Percentiles rank a stretch among this genome's conserved stretches.
Evolutionary conservation across 2,888 invertebrate species (phyloP).

Genomic region (Epirrhoe tristata): DNA sequence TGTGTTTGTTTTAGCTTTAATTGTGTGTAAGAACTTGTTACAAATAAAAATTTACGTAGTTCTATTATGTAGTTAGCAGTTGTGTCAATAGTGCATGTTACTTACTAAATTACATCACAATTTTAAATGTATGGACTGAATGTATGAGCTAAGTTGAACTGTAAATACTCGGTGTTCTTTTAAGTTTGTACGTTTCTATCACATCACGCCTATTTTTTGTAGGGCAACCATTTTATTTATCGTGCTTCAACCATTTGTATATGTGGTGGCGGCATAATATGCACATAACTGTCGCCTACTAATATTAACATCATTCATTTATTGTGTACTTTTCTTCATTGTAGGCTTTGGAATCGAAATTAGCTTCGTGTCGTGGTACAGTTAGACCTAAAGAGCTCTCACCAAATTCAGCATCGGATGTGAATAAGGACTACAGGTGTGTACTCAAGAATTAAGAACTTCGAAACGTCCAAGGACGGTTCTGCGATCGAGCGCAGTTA

Average conservation of each 20-base stretch:
- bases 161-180: not conserved
- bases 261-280: conserved; percentile 60
- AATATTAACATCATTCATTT: conserved; percentile 82
- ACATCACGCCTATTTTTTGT: not conserved
- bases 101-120: conserved; percentile 5
- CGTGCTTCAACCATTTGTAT: conserved; percentile 29
- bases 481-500: conserved; percentile 44
- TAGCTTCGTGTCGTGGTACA: conserved; percentile 87
- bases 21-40: no score
- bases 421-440: conserved; percentile 85
- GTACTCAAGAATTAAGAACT: conserved; percentile 79
- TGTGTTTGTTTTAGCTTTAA: conserved; percentile 10
- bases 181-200: not conserved
- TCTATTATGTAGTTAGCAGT: conserved; percentile 16
- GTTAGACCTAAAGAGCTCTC: conserved; percentile 85
- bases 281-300: conserved; percentile 67
- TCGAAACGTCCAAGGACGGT: conserved; percentile 38
- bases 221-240: not conserved
- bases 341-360: conserved; percentile 89
- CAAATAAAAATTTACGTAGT: conserved; percentile 3
- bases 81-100: conserved; percentile 31
- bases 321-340: conserved; percentile 82
- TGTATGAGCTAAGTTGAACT: conserved; percentile 6
- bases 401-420: conserved; percentile 79
- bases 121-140: conserved; percentile 17